Base-by-base conservation (phyloP, 2,888 invertebrate species). In the Trachelus troglodyta region DNA sequence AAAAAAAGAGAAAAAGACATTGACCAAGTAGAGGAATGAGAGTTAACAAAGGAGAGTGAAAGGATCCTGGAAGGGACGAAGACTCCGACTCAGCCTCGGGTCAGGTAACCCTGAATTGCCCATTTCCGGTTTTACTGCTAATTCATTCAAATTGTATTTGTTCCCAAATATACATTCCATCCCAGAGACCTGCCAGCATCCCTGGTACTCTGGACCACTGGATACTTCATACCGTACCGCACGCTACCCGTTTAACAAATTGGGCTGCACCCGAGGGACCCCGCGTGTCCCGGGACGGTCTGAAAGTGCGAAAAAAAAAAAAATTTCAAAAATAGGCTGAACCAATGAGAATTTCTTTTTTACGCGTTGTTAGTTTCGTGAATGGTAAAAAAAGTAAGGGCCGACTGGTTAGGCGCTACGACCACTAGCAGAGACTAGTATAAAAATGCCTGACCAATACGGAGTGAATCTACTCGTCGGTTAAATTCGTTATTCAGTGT, bases 141-240 rank as follows among this genome's bases (percentile, higher is more conserved):
- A 90, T 90, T 90, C 89, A 89, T 90, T 90, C 89, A 89, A 90
- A 90, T 90, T 89, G 89, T 88, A 88, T 90, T 90, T 90, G 89
- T 87, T 89, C 87, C 85, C 83, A 88, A 89, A 90, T 88, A 88
- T 86, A 88, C 86, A 86, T 86, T 84, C 86, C 84, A 85, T 85
- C 87, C 75, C 40, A 40, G 40, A 33, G 23, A 71, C 30, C 33
- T 33, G n/a, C 6, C 71, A 71, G 71, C 23, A 23, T 71, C 40
- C 15, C 40, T 40, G 40, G 40, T 40, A 40, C 15, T 40, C 40
- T 6, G 40, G 40, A 40, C 40, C 40, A 40, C 40, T 40, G 40
- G 40, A 40, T 40, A 40, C 40, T 15, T 40, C 15, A 15, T 40
- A 6, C 40, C 40, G 40, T 40, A 40, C 40, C 69, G 69, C 69